phyloP scores from a whole-genome alignment of 2,113 vertebrate species.

The Lepisosteus osseus region DNA sequence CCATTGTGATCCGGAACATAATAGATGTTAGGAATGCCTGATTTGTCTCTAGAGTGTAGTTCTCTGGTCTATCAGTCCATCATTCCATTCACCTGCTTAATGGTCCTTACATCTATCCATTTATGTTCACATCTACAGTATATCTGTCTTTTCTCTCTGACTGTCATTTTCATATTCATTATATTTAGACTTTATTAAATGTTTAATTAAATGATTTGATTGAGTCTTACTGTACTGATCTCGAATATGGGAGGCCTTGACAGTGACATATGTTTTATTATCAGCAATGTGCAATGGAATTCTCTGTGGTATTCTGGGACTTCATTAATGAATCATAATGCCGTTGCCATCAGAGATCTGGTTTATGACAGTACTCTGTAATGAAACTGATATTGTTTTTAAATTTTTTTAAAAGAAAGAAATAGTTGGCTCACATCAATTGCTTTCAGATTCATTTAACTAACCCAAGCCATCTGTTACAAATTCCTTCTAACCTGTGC shows the following conservation, averaged over 20 bases:
- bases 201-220: background rate
- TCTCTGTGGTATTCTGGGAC: background rate
- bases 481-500: background rate
- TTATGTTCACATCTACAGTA: no score
- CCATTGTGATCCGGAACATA: no score
- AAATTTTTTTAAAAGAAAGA: background rate
- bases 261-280: background rate
- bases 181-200: background rate
- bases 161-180: background rate
- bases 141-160: no score
- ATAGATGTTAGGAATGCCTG: no score
- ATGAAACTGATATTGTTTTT: background rate
- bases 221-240: background rate
- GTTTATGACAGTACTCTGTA: background rate
- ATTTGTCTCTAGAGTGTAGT: no score
- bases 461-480: background rate
- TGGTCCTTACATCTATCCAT: no score
- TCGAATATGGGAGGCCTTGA: background rate
- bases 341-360: background rate
- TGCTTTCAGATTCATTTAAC: conserved; percentile 6
- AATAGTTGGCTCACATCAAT: background rate
- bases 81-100: no score
- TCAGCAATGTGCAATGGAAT: background rate
- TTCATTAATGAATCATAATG: background rate
- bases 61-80: no score